Evolutionary conservation across 2,888 invertebrate genomes (phyloP).

Genomic region (Lycocerus yunnanus): DNA sequence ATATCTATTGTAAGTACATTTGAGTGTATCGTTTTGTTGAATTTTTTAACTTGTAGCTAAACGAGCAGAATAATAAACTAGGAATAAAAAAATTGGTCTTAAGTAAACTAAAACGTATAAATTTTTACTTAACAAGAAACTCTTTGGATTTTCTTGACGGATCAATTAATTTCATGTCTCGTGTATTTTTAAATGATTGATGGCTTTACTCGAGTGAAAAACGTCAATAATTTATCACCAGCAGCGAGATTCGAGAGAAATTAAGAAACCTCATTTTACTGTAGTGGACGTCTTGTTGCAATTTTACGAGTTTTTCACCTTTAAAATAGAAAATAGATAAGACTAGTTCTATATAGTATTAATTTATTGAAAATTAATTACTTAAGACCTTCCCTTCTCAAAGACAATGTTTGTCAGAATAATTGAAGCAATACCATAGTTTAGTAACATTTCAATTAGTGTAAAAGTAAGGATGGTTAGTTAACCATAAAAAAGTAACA

Average conservation of each 20-base stretch:
- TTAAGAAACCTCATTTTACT: neutral
- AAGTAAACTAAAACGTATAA: neutral
- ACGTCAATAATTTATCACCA: neutral
- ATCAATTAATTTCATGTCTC: neutral
- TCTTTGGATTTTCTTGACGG: neutral
- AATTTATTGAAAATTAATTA: neutral
- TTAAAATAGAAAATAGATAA: neutral
- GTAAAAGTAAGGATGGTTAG: neutral
- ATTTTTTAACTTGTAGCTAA: neutral
- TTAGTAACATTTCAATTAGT: neutral
- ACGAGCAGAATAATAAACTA: neutral
- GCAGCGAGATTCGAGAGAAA: neutral
- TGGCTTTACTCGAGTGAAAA: neutral
- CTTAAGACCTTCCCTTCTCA: neutral
- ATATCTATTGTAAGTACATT: constrained; percentile 14
- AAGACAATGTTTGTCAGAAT: neutral
- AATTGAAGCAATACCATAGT: neutral
- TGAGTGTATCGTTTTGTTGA: neutral
- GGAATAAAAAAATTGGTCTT: neutral
- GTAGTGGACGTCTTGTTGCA: neutral
- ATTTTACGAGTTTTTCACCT: neutral
- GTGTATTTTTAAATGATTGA: neutral
- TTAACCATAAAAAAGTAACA: neutral
- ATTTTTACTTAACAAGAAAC: neutral
- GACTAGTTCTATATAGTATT: neutral